These are phyloP conservation scores for Nomia melanderi DNA, from an alignment of 1,140 invertebrate species.

Conservation along the genomic window DNA sequence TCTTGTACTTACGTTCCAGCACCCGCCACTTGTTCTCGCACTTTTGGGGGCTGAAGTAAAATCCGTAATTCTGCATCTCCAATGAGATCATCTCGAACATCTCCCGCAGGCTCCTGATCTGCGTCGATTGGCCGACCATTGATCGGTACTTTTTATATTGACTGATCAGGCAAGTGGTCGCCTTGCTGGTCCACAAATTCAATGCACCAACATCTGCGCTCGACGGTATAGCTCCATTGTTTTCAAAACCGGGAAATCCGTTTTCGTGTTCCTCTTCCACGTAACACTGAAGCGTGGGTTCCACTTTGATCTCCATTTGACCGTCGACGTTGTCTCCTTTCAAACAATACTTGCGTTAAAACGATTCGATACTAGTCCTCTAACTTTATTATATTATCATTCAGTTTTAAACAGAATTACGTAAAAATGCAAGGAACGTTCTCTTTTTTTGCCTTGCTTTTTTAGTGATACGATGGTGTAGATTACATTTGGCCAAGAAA, in stretches of 20 bases:
- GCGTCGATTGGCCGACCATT: slow-evolving; percentile 70
- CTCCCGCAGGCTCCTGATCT: slow-evolving; percentile 71
- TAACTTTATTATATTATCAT: too few relatives aligned
- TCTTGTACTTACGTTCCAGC: slow-evolving; percentile 73
- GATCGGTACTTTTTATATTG: slow-evolving; percentile 74
- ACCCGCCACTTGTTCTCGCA: slow-evolving; percentile 76
- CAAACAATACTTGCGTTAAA: slow-evolving; percentile 30
- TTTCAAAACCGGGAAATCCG: slow-evolving; percentile 54
- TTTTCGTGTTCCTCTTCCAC: slow-evolving; percentile 63
- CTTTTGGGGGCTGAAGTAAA: slow-evolving; percentile 72
- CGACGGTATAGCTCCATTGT: slow-evolving; percentile 44
- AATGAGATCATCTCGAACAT: slow-evolving; percentile 76
- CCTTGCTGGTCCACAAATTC: slow-evolving; percentile 74
- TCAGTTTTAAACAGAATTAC: too few relatives aligned
- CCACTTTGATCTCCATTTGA: slow-evolving; percentile 67
- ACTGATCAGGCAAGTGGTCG: slow-evolving; percentile 72
- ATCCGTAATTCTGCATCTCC: slow-evolving; percentile 74
- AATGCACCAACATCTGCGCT: slow-evolving; percentile 47
- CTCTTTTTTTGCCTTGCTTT: too few relatives aligned
- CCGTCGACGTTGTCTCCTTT: slow-evolving; percentile 39
- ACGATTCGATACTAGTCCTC: neutral
- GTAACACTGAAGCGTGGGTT: slow-evolving; percentile 56
- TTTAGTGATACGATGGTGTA: too few relatives aligned
- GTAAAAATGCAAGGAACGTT: too few relatives aligned
- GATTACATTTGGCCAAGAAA: neutral